Evolutionary conservation across 2,888 invertebrate genomes (phyloP), one percentile per base, ranked within the genome.

Genomic region (Ctena decussata): DNA sequence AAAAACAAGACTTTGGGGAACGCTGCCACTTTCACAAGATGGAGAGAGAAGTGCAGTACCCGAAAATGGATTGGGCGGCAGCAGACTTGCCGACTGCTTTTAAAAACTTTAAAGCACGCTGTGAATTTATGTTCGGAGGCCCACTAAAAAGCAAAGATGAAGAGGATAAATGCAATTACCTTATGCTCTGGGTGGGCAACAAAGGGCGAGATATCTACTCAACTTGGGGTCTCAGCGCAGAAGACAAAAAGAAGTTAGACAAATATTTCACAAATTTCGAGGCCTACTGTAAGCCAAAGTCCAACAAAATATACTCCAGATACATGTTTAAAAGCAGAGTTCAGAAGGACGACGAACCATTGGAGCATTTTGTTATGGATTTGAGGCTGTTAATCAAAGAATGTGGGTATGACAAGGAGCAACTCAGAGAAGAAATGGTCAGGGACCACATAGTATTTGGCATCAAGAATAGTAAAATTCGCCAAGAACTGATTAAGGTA

Each of bases 291-390:
- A 73, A 80, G 44, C 88, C 85, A 0, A 81, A 80, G 49, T 76
- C 82, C n/a, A 88, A 86, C 53, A 39, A 32, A 27, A 79, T 88
- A 3, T 90, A 83, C 53, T 37, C 44, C 30, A 60, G 86, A n/a
- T 85, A 87, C 80, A 85, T 77, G 76, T 89, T 86, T 46, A 80
- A 87, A 24, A 60, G 60, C 37, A 86, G 72, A 74, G 35, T 72
- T 65, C 85, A 86, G 74, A 39, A 65, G 18, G 41, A 81, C 35
- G 15, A n/a, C 35, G 82, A 87, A 65, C 44, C 84, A 1, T 85
- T 78, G 82, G 90, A 90, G 11, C 73, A 87, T 39, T 90, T 84
- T 78, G 82, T 87, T 12, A 89, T 86, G 1, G 78, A 88, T 3
- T 65, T 89, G n/a, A 85, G 79, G 77, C 21, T 80, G 6, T 30